Conservation (phyloP, 2,888 invertebrate genomes). For the Phaedon cochleariae region DNA sequence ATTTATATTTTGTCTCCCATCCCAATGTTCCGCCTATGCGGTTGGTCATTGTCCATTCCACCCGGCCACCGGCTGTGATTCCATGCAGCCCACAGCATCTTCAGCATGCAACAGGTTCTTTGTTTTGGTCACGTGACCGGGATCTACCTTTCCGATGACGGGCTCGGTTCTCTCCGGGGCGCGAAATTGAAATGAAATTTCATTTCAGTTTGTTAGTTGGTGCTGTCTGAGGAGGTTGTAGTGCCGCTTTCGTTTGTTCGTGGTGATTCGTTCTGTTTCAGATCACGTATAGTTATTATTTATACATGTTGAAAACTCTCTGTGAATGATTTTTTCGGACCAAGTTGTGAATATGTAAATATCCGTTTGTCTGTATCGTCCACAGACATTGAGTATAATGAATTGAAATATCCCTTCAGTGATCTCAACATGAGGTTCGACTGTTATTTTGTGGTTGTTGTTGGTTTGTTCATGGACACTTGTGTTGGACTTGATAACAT, state of each 20-base stretch:
- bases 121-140: background rate
- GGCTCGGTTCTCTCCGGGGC: background rate
- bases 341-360: background rate
- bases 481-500: background rate
- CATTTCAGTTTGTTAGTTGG: too few relatives aligned
- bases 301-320: too few relatives aligned
- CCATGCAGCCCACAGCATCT: background rate
- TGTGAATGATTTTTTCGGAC: background rate
- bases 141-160: background rate
- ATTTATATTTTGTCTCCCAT: too few relatives aligned
- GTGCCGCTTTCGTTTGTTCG: too few relatives aligned
- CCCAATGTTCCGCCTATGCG: background rate
- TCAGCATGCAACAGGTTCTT: slow-evolving; percentile 6
- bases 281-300: too few relatives aligned
- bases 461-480: background rate
- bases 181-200: too few relatives aligned
- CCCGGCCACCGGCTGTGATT: too few relatives aligned
- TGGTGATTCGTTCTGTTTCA: too few relatives aligned
- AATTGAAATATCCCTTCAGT: background rate
- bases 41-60: background rate
- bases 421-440: slow-evolving; percentile 13
- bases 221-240: too few relatives aligned
- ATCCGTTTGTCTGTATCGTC: background rate
- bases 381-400: background rate
- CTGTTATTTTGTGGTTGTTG: background rate